Percentiles rank a stretch among this genome's conserved stretches.
Conservation (phyloP, 2,888 invertebrate genomes). For the Cecidostiba fungosa region DNA sequence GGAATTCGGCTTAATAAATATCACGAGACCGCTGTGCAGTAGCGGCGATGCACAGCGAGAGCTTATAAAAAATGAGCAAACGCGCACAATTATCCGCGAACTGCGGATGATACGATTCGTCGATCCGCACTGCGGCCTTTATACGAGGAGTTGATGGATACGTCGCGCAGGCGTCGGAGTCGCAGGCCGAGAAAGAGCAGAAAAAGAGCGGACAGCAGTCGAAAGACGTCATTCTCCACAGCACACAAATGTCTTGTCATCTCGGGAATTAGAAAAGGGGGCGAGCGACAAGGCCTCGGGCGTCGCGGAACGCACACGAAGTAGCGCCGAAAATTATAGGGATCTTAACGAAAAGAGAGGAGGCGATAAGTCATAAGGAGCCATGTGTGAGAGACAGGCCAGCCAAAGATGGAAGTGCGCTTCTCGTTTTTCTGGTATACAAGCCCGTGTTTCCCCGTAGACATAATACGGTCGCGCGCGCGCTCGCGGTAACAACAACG, state of each 20-base stretch:
- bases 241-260: slow-evolving; percentile 39
- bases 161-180: background rate
- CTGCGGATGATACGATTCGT: slow-evolving; percentile 21
- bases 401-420: slow-evolving; percentile 50
- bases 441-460: slow-evolving; percentile 69
- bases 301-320: background rate
- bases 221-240: slow-evolving; percentile 26
- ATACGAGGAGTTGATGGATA: slow-evolving; percentile 48
- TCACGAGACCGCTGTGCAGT: background rate
- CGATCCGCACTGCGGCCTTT: slow-evolving; percentile 21
- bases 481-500: slow-evolving; percentile 69
- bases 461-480: slow-evolving; percentile 71
- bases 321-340: slow-evolving; percentile 37
- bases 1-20: slow-evolving; percentile 45
- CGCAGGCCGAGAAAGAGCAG: background rate
- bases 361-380: slow-evolving; percentile 41
- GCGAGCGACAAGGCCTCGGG: background rate
- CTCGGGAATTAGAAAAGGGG: slow-evolving; percentile 28
- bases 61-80: slow-evolving; percentile 25
- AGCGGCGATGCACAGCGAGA: background rate
- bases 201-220: background rate
- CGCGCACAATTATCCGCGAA: slow-evolving; percentile 22
- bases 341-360: slow-evolving; percentile 28
- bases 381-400: background rate
- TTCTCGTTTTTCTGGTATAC: slow-evolving; percentile 25